Conservation (phyloP, 1,140 invertebrate genomes). For the Drosophila sulfurigaster region DNA sequence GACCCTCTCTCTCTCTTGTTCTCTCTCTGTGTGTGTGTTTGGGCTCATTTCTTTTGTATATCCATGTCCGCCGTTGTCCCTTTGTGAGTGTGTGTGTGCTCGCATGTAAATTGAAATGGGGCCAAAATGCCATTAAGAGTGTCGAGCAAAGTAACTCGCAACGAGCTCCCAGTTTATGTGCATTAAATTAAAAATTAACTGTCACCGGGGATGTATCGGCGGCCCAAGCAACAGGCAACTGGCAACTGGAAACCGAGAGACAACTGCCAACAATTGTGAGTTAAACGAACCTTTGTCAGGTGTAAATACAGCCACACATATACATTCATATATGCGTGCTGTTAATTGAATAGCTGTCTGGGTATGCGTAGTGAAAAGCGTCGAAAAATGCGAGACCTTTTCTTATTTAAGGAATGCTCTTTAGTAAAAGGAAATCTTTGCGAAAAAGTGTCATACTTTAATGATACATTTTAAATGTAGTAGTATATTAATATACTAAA, state of each 20-base stretch:
- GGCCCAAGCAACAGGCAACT: constrained; percentile 23
- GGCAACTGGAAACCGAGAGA: constrained; percentile 18
- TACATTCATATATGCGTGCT: neutral
- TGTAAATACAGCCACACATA: neutral
- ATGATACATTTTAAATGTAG: no score
- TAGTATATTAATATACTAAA: no score
- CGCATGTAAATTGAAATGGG: constrained; percentile 77
- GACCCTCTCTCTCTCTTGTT: constrained; percentile 19
- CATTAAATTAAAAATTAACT: constrained; percentile 80
- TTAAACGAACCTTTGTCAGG: constrained; percentile 11
- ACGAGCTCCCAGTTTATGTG: constrained; percentile 50
- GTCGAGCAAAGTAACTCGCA: constrained; percentile 58
- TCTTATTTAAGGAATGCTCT: neutral
- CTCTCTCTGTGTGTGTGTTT: neutral
- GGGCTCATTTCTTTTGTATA: constrained; percentile 11
- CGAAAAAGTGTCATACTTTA: neutral
- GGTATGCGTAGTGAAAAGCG: neutral
- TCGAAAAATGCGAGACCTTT: neutral
- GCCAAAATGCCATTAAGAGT: constrained; percentile 76
- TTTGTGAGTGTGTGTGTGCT: constrained; percentile 30
- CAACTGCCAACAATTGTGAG: constrained; percentile 24
- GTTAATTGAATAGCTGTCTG: constrained; percentile 21
- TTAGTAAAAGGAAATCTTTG: neutral
- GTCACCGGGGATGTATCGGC: constrained; percentile 65
- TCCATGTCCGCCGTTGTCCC: constrained; percentile 12